Base-by-base conservation (phyloP, 2,113 vertebrate species). In the Pedionomus torquatus region DNA sequence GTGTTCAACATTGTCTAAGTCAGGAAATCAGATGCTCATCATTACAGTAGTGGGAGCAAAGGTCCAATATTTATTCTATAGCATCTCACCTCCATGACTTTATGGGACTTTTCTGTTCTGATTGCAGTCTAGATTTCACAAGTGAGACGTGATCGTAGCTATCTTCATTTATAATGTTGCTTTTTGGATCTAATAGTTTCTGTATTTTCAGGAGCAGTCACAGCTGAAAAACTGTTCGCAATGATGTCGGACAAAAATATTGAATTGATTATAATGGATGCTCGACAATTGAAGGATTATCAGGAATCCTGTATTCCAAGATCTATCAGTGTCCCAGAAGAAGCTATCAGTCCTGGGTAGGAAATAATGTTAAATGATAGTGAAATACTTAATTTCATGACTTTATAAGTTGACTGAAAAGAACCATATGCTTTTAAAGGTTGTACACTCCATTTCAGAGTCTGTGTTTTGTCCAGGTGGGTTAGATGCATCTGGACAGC, bases 331-430 rank as follows among this genome's bases (percentile, higher is more conserved):
- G 98, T 99, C 75, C 99, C 99, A 69, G 99, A 99, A 95, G 99
- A 99, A 97, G 98, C 99, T 57, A 96, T 99, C 93, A 98, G 83
- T 78, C 99, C 99, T 66, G 99, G 99, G 99, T 99, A 98, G 81
- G 98, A 84, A 64, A 69, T 35, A 71, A 30, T 23, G 1, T 76
- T 63, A 63, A 87, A n/a, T 55, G 30, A 55, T 48, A 83, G 12
- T 30, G 7, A 81, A 89, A 24, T 68, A 48, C 2, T 92, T 83
- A 24, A 46, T 39, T 58, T 61, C 76, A 57, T 43, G 33, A 68
- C 24, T 51, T 70, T 57, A 35, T 48, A 25, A 84, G n/a, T n/a
- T 20, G 61, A 80, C 54, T 87, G 13, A 11, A 68, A 72, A 77
- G 64, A 16, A 26, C 6, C 10, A 13, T 2, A 10, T 31, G 33